Evolutionary conservation across 2,113 vertebrate genomes (phyloP), one percentile per base, ranked within the genome.

Genomic region (Mixornis gularis): DNA sequence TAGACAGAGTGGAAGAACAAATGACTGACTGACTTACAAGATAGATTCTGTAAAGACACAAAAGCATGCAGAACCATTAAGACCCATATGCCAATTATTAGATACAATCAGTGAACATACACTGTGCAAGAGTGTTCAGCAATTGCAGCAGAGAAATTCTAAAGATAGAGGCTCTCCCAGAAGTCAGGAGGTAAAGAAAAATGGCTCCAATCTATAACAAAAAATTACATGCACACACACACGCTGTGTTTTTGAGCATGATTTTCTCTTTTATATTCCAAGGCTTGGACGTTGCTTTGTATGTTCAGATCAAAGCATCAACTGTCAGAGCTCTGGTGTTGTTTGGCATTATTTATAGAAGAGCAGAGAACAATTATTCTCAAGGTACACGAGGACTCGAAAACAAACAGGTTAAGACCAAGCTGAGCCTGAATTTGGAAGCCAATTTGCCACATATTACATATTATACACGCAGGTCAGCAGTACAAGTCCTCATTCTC

Each of bases 261-360:
- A 84, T 64, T 85, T 89, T 72, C 41, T 89, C 59, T 76, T 86
- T 87, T 89, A 76, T 88, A 72, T 91, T 94, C 85, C 70, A 91
- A 95, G 94, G 71, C 71, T 30, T 62, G 8, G 7, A 77, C 0
- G 1, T 55, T 44, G 64, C 17, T 90, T 68, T 89, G 70, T 63
- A 49, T 36, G 74, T 62, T 89, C 48, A 87, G 52, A 92, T 74
- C 71, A 94, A 92, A 49, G 30, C 66, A 84, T 71, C 48, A 81
- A 59, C 79, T 73, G 74, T 58, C 71, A 93, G 29, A 83, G 80
- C 64, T 93, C 82, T 92, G 59, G 64, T 76, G 71, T 87, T 95
- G 85, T 95, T 92, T 89, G 87, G 63, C 10, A 18, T 92, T 94
- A 89, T 93, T 93, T 95, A 79, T 63, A 88, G 89, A 87, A 93